Conservation (phyloP, 2,113 vertebrate genomes). For the Morone chrysops region DNA sequence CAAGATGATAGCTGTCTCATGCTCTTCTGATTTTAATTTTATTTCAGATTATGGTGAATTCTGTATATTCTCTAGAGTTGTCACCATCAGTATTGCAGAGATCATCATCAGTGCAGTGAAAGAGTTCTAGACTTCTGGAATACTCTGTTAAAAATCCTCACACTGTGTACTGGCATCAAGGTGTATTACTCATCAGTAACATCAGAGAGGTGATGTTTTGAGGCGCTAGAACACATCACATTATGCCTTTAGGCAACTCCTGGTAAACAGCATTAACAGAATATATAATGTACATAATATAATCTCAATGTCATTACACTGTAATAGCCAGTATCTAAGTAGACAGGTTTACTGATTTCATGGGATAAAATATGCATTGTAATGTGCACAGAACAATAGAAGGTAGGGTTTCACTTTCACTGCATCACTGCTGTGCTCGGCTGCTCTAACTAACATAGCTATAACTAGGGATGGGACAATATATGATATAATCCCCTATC, state of each 20-base stretch:
- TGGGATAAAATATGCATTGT: background rate
- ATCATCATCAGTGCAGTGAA: background rate
- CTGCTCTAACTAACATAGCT: too few relatives aligned
- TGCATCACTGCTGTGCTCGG: too few relatives aligned
- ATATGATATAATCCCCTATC: too few relatives aligned
- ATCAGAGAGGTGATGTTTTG: background rate
- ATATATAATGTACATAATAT: background rate
- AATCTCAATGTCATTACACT: background rate
- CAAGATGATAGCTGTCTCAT: background rate
- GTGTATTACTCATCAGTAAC: background rate
- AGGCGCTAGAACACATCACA: background rate
- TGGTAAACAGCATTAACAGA: background rate
- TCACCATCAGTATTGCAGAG: background rate
- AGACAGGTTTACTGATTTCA: background rate
- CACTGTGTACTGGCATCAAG: background rate
- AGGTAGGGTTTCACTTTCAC: too few relatives aligned
- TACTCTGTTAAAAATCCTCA: background rate
- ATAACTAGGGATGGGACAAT: too few relatives aligned
- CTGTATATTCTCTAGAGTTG: background rate
- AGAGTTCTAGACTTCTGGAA: background rate
- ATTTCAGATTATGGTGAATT: background rate
- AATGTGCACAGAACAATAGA: background rate
- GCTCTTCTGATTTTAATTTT: slow-evolving; percentile 9
- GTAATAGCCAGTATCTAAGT: background rate
- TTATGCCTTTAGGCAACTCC: background rate